phyloP scores from a whole-genome alignment of 2,113 vertebrate genomes.

The Lutjanus erythropterus region DNA sequence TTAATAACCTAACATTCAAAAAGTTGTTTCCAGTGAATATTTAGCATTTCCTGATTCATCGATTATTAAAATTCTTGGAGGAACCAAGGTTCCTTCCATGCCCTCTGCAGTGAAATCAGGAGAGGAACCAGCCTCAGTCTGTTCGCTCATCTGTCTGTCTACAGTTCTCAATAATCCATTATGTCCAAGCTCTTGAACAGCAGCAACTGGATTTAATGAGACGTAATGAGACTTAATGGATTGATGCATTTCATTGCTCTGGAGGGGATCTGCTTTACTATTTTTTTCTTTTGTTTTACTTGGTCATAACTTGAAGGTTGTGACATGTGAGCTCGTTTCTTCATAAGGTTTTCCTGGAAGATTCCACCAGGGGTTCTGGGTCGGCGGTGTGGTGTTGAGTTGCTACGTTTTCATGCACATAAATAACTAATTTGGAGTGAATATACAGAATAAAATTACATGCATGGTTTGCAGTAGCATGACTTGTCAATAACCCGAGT shows the following conservation, averaged over 20 bases:
- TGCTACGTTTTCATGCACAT: not conserved
- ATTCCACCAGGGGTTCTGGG: not conserved
- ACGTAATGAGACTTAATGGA: not conserved
- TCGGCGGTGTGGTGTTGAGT: not conserved
- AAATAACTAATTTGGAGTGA: not conserved
- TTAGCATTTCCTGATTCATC: not conserved
- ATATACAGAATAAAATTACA: not conserved
- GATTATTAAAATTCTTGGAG: not conserved
- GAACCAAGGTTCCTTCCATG: not conserved
- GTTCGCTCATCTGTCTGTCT: conserved; percentile 1
- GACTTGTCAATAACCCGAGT: not conserved
- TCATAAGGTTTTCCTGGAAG: not conserved
- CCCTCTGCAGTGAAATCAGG: not conserved
- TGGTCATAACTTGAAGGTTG: not conserved
- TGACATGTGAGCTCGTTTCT: not conserved
- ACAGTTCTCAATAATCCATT: not conserved
- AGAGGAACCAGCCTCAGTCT: not conserved
- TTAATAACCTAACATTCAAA: too few species aligned
- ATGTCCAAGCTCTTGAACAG: not conserved
- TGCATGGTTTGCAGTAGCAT: not conserved
- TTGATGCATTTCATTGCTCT: not conserved
- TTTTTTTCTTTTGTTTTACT: not conserved
- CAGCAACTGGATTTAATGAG: not conserved
- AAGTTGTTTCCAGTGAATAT: not conserved
- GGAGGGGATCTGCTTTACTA: not conserved